Percentiles rank a stretch among this genome's conserved stretches.
phyloP scores from a whole-genome alignment of 2,113 vertebrate genomes.

The Poeciliopsis turrubarensis region DNA sequence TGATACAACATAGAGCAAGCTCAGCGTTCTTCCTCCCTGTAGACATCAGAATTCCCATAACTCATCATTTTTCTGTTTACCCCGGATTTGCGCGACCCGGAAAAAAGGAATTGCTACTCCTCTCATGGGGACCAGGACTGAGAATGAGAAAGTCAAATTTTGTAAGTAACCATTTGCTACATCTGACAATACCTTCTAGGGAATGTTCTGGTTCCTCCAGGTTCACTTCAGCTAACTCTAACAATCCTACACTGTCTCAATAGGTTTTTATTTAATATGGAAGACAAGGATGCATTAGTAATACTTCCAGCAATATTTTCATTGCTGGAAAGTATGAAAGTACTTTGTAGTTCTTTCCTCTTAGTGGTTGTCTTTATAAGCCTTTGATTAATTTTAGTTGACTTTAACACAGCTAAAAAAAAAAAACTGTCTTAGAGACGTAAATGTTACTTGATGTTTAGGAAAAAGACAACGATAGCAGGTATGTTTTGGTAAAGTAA shows the following conservation, averaged over 20 bases:
- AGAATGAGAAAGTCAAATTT: constrained; percentile 44
- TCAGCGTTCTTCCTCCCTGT: constrained; percentile 20
- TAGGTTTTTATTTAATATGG: not conserved
- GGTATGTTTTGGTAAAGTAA: too few species aligned
- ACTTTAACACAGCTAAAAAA: too few species aligned
- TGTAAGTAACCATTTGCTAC: constrained; percentile 62
- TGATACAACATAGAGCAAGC: constrained; percentile 30
- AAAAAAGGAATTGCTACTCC: constrained; percentile 24
- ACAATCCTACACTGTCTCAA: too few species aligned
- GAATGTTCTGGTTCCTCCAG: constrained; percentile 29
- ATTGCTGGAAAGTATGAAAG: too few species aligned
- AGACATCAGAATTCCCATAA: constrained; percentile 5
- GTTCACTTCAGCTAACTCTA: not conserved
- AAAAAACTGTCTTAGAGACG: too few species aligned
- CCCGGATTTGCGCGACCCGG: constrained; percentile 51
- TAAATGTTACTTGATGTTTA: too few species aligned
- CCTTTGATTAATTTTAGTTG: too few species aligned
- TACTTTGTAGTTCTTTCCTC: too few species aligned
- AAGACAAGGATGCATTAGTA: not conserved
- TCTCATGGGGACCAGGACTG: constrained; percentile 43
- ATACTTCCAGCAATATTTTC: too few species aligned
- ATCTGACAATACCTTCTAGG: constrained; percentile 22
- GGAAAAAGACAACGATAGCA: too few species aligned
- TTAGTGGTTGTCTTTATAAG: too few species aligned
- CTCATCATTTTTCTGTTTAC: constrained; percentile 31